Conservation (phyloP, 2,797 vertebrate species). For the Todus mexicanus region DNA sequence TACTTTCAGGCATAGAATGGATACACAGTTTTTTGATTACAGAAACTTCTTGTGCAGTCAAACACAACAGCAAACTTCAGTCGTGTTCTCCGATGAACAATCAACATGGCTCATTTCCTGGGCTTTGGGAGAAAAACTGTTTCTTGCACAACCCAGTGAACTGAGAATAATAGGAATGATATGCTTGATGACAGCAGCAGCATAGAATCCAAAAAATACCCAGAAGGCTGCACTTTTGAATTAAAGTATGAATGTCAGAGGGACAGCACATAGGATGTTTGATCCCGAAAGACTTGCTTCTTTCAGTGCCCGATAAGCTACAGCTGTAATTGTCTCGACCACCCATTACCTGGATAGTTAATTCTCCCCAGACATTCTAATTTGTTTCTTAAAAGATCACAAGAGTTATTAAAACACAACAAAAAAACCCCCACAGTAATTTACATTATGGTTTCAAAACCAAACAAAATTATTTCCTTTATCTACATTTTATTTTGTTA, state of each 20-base stretch:
- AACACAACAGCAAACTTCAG: slow-evolving; percentile 37
- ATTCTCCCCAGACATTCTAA: slow-evolving; percentile 5
- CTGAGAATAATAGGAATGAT: slow-evolving; percentile 69
- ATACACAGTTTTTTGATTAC: slow-evolving; percentile 1
- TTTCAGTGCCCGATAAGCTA: slow-evolving; percentile 2
- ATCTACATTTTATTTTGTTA: neutral
- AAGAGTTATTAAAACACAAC: neutral
- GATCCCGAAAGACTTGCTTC: slow-evolving; percentile 52
- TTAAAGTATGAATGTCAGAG: slow-evolving; percentile 46
- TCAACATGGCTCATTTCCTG: slow-evolving; percentile 54
- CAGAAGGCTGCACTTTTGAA: slow-evolving; percentile 50
- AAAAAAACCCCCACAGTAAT: neutral
- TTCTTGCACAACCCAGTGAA: slow-evolving; percentile 57
- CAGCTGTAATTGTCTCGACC: slow-evolving; percentile 46
- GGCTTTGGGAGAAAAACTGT: slow-evolving; percentile 33
- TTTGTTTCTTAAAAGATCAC: neutral
- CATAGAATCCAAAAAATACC: slow-evolving; percentile 14
- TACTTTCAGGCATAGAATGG: slow-evolving; percentile 1
- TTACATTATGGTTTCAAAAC: neutral
- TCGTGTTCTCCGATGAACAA: slow-evolving; percentile 48
- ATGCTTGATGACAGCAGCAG: slow-evolving; percentile 59
- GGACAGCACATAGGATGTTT: slow-evolving; percentile 29
- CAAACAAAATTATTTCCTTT: neutral
- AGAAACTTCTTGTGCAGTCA: slow-evolving; percentile 24
- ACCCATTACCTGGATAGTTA: slow-evolving; percentile 14